Conservation (phyloP, 2,797 vertebrate species). For the Coendou prehensilis region DNA sequence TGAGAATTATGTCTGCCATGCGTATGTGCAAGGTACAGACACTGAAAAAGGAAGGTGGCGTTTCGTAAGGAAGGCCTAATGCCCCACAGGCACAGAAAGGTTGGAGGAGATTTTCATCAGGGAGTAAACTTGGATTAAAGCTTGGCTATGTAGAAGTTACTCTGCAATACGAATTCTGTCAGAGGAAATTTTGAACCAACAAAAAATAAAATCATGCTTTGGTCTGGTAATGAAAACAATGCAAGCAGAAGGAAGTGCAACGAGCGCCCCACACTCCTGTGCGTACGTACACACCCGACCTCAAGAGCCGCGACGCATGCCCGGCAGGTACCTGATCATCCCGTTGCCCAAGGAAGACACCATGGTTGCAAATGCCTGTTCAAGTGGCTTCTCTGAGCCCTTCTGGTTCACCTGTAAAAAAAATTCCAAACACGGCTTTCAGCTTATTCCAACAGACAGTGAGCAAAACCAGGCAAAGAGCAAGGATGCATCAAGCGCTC, state of each 20-base stretch:
- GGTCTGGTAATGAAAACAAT: neutral
- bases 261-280: neutral
- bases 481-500: neutral
- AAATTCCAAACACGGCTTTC: neutral
- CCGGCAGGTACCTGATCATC: constrained; percentile 93
- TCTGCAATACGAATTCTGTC: neutral
- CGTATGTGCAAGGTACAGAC: neutral
- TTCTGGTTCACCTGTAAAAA: constrained; percentile 95
- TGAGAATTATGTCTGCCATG: neutral
- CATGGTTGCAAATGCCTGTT: constrained; percentile 95
- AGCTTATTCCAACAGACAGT: constrained; percentile 39
- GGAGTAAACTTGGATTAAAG: neutral
- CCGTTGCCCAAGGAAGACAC: constrained; percentile 93
- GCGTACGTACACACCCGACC: neutral
- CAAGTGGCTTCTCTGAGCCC: constrained; percentile 97
- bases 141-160: neutral
- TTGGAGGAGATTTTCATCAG: neutral
- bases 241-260: neutral
- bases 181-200: constrained; percentile 30
- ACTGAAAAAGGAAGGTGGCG: neutral
- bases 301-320: neutral
- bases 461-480: neutral
- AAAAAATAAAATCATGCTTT: neutral
- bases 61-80: neutral
- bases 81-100: neutral